These are phyloP conservation scores for Pandion haliaetus DNA, from an alignment of 2,113 vertebrate genomes.

Conservation along the genomic window DNA sequence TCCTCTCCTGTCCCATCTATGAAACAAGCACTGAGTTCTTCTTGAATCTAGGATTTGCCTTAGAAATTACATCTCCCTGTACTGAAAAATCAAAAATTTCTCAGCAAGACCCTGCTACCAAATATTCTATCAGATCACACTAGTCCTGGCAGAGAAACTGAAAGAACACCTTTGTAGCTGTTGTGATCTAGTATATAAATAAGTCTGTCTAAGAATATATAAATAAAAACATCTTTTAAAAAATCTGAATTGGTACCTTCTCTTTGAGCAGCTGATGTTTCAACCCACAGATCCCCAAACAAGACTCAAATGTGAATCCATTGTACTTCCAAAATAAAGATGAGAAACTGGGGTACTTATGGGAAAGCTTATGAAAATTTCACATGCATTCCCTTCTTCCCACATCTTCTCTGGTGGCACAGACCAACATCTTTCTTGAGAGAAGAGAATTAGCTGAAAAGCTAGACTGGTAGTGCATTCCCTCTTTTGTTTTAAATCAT, in stretches of 20 bases:
- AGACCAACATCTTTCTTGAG: background rate
- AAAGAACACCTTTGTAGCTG: background rate
- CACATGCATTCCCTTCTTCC: fast-evolving
- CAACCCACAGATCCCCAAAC: background rate
- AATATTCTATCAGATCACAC: background rate
- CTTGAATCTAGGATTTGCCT: background rate
- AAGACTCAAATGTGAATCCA: fast-evolving
- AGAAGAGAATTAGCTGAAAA: background rate
- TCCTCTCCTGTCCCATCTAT: background rate
- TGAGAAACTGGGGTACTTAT: background rate
- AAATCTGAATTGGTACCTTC: no score
- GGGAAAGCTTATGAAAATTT: background rate
- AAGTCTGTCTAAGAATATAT: background rate
- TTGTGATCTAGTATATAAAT: background rate
- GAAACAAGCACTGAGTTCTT: background rate
- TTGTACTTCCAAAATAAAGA: background rate
- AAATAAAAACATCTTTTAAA: background rate
- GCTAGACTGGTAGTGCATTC: background rate
- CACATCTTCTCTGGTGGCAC: background rate
- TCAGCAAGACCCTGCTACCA: background rate
- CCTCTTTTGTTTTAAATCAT: background rate
- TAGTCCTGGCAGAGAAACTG: background rate
- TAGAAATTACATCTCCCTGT: background rate
- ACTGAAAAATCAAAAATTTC: background rate
- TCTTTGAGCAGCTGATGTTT: background rate